Base-by-base conservation (phyloP, 2,888 invertebrate species). In the Luperina testacea region DNA sequence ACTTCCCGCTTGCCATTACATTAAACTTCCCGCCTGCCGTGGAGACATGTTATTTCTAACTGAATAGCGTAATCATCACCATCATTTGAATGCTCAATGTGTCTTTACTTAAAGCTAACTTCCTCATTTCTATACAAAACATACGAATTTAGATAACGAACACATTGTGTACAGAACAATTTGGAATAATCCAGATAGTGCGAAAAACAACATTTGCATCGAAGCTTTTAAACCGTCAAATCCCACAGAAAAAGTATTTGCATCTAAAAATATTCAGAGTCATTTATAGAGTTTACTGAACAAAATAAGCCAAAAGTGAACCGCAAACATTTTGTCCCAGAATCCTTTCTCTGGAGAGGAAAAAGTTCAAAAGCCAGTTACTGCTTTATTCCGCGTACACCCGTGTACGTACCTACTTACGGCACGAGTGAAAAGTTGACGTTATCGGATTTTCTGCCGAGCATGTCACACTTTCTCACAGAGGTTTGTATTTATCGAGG, bases 301-400 rank as follows among this genome's bases (percentile, higher is more conserved):
- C 83, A 79, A 89, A 90, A 89, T 89, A 87, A 85, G 67, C 85
- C 78, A 75, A 89, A 90, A 89, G 86, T 84, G 88, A 86, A 81
- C 88, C 89, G 83, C 88, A 87, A 88, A 90, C 87, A 89, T 89
- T 90, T 87, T 82, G 87, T 87, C 81, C 80, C 77, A 45, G 75
- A 91, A 89, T 89, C 89, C 88, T 90, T 91, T 90, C 87, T 78
- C 82, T 72, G 45, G 70, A 77, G 81, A 82, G 80, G 83, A 84
- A 90, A 90, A 92, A 90, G 88, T 89, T 90, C 78, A 85, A 89
- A 91, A 90, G 86, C 74, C 87, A 84, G 87, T 91, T 88, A 86
- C 84, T 77, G 86, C 79, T 85, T 83, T 87, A 89, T 84, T 83
- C 81, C 77, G 74, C 82, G 45, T 82, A 87, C 69, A 83, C 71